phyloP scores from a whole-genome alignment of 2,113 vertebrate species.

The Tor tambroides region DNA sequence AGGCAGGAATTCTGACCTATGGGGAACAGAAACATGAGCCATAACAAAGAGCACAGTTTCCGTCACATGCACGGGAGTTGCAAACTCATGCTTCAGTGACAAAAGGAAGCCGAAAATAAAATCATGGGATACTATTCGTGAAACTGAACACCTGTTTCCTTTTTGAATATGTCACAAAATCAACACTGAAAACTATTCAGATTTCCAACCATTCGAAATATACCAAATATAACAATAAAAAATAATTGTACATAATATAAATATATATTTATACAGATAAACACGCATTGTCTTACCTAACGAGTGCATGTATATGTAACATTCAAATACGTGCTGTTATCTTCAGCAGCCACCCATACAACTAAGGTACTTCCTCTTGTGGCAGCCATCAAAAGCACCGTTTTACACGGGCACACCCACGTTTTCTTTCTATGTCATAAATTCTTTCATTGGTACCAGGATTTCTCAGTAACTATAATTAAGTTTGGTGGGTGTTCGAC shows the following conservation, averaged over 20 bases:
- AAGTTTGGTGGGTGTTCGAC: not conserved
- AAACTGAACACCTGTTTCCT: not conserved
- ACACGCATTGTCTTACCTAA: not conserved
- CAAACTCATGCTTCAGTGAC: not conserved
- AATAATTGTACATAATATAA: not conserved
- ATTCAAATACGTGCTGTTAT: conserved; percentile 50
- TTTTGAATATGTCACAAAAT: not conserved
- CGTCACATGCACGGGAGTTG: not conserved
- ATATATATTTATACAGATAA: not conserved
- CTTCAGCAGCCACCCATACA: not conserved
- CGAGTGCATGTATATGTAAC: not conserved
- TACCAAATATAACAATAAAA: not conserved
- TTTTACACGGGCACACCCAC: not conserved
- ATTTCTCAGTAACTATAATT: conserved; percentile 49
- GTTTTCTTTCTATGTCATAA: conserved; percentile 1
- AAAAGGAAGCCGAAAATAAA: not conserved
- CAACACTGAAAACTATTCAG: not conserved
- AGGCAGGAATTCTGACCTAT: not conserved
- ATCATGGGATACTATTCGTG: not conserved
- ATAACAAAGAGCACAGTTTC: conserved; percentile 4
- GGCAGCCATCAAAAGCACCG: not conserved
- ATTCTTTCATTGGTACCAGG: not conserved
- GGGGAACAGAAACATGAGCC: conserved; percentile 18
- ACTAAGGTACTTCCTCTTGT: conserved; percentile 44
- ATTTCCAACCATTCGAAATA: too few relatives aligned